Percentiles rank a stretch among this genome's conserved stretches.
phyloP scores from a whole-genome alignment of 1,140 invertebrate genomes.

The Probaryconus sp. region DNA sequence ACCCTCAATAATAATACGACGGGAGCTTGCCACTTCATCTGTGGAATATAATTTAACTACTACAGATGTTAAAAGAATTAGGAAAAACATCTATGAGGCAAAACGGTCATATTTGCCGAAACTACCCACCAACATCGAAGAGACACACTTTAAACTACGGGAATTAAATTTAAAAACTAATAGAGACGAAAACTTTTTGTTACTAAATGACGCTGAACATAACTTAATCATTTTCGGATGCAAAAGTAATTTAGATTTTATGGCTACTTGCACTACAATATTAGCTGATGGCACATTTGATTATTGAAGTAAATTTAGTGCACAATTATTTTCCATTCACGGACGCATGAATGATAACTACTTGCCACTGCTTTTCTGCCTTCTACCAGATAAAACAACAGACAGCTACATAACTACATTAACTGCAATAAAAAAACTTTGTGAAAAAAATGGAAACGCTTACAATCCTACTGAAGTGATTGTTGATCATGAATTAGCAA shows the following conservation, averaged over 20 bases:
- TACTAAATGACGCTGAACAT: background rate
- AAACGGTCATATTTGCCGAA: background rate
- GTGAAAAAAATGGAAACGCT: background rate
- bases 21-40: no score
- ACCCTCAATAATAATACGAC: no score
- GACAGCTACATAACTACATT: slow-evolving; percentile 7
- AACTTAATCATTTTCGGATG: slow-evolving; percentile 8
- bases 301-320: slow-evolving; percentile 1
- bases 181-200: background rate
- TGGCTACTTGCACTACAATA: background rate
- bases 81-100: slow-evolving; percentile 1
- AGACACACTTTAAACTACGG: no score
- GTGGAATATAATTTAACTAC: no score
- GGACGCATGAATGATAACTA: slow-evolving; percentile 5
- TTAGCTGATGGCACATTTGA: background rate
- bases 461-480: background rate
- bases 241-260: background rate
- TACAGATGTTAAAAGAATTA: background rate
- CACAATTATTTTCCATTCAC: slow-evolving; percentile 5
- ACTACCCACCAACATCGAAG: background rate
- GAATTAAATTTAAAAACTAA: background rate
- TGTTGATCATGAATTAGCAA: slow-evolving; percentile 5
- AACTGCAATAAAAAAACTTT: background rate
- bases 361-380: slow-evolving; percentile 9
- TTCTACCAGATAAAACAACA: slow-evolving; percentile 16